Evolutionary conservation across 1,140 invertebrate species (phyloP).

Genomic region (Tetranychus urticae): DNA sequence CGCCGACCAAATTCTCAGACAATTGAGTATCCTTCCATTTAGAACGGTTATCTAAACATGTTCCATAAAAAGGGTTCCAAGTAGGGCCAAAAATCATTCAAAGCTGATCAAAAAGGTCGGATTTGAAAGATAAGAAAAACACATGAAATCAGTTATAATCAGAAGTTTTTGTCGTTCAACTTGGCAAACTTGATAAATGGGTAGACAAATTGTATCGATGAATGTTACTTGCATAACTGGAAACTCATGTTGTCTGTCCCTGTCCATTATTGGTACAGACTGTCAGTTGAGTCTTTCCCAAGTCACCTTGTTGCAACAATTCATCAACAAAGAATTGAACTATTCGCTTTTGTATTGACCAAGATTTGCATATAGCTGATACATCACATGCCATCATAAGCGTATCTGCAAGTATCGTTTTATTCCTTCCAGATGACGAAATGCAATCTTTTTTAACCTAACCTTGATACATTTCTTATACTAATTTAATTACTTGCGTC

Average conservation of each 20-base stretch:
- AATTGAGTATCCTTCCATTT: conserved; percentile 47
- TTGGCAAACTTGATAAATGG: conserved; percentile 91
- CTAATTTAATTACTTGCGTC: no score
- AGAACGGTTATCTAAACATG: conserved; percentile 57
- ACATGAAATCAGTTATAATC: neutral
- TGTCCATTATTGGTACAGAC: conserved; percentile 86
- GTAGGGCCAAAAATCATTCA: conserved; percentile 73
- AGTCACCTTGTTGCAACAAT: conserved; percentile 87
- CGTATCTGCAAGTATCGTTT: conserved; percentile 52
- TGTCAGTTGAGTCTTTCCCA: conserved; percentile 61
- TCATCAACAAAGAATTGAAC: conserved; percentile 77
- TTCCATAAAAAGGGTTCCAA: conserved; percentile 64
- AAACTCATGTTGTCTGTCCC: conserved; percentile 78
- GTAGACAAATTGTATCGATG: conserved; percentile 82
- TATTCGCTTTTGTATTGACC: conserved; percentile 66
- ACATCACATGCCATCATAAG: conserved; percentile 91
- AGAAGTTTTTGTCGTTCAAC: no score
- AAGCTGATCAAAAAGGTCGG: no score
- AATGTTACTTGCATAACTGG: conserved; percentile 89
- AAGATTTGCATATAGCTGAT: conserved; percentile 83
- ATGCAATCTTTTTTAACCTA: no score
- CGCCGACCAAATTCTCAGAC: no score
- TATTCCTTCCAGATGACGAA: conserved; percentile 69
- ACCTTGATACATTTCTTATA: no score
- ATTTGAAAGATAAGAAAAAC: conserved; percentile 22